Evolutionary conservation across 1,140 invertebrate species (phyloP).

Genomic region (Venustaconcha ellipsiformis): DNA sequence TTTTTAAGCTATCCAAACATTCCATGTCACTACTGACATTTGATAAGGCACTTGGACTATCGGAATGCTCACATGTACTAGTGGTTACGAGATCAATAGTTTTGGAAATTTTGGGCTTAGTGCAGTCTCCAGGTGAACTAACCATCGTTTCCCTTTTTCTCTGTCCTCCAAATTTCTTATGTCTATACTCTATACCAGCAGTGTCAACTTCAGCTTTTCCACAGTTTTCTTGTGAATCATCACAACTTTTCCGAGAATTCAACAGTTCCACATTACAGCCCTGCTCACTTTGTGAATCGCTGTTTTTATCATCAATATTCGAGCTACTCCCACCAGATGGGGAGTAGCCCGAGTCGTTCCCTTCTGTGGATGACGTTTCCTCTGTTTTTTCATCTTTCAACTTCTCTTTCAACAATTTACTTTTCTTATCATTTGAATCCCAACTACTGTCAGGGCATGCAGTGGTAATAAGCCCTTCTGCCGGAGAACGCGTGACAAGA

Average conservation of each 20-base stretch:
- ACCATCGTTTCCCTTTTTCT: slow-evolving; percentile 35
- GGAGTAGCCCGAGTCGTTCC: slow-evolving; percentile 11
- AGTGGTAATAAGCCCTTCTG: slow-evolving; percentile 46
- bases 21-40: background rate
- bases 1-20: background rate
- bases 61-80: background rate
- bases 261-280: background rate
- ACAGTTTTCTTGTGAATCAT: slow-evolving; percentile 27
- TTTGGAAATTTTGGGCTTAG: slow-evolving; percentile 20
- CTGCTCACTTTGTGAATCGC: slow-evolving; percentile 16
- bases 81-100: slow-evolving; percentile 5
- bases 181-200: slow-evolving; percentile 46
- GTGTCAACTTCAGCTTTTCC: slow-evolving; percentile 24
- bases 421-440: slow-evolving; percentile 24
- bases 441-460: slow-evolving; percentile 59
- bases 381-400: slow-evolving; percentile 25
- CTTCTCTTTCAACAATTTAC: slow-evolving; percentile 12
- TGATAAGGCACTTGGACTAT: slow-evolving; percentile 30
- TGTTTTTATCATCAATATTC: slow-evolving; percentile 6
- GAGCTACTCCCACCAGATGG: slow-evolving; percentile 1
- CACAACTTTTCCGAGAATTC: slow-evolving; percentile 19
- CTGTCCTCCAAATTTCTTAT: slow-evolving; percentile 57
- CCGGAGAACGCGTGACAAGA: slow-evolving; percentile 32
- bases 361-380: slow-evolving; percentile 9
- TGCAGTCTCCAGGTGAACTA: slow-evolving; percentile 3